These are phyloP conservation scores for Urocyon cinereoargenteus DNA, from an alignment of 2,797 vertebrate species.

Conservation along the genomic window DNA sequence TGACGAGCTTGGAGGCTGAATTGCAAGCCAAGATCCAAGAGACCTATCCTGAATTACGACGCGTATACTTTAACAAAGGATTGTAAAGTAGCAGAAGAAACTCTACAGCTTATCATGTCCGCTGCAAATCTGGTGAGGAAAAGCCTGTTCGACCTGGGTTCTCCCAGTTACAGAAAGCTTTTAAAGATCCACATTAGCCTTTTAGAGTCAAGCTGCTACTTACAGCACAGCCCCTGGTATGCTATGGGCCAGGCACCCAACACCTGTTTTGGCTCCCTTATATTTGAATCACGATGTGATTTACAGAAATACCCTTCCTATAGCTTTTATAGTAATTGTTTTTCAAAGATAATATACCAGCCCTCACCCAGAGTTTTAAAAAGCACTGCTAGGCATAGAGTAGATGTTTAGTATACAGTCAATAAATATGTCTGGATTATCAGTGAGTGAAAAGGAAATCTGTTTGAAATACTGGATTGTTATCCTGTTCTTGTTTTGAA, in stretches of 20 bases:
- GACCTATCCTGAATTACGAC: constrained; percentile 90
- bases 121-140: constrained; percentile 65
- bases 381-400: not conserved
- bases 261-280: not conserved
- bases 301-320: constrained; percentile 64
- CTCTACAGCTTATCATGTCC: constrained; percentile 32
- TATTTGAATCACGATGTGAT: constrained; percentile 56
- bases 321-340: constrained; percentile 16
- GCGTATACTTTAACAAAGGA: constrained; percentile 99
- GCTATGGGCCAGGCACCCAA: not conserved
- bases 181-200: constrained; percentile 63
- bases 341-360: constrained; percentile 72
- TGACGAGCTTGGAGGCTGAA: constrained; percentile 94
- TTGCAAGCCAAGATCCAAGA: constrained; percentile 95
- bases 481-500: not conserved
- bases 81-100: constrained; percentile 88
- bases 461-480: not conserved
- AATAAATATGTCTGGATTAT: constrained; percentile 73
- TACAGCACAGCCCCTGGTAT: not conserved
- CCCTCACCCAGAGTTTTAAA: constrained; percentile 56
- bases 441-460: constrained; percentile 66
- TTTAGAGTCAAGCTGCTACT: constrained; percentile 60
- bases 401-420: not conserved
- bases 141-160: constrained; percentile 31
- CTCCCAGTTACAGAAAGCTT: constrained; percentile 61